Conservation (phyloP, 2,888 invertebrate genomes). For the Microctonus aethiopoides region DNA sequence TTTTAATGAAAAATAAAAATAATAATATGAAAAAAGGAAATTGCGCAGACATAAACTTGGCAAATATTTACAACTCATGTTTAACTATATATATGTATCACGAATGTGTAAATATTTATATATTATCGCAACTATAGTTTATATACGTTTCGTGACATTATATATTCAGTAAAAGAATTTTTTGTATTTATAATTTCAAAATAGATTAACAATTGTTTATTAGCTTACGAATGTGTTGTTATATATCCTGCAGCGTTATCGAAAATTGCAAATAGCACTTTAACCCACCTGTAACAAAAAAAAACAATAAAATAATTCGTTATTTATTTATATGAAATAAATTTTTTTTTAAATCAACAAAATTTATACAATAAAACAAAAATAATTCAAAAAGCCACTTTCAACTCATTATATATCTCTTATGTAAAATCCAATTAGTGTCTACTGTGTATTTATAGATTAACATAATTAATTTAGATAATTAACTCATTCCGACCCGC, state of each 20-base stretch:
- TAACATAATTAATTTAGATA: constrained; percentile 19
- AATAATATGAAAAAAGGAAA: neutral
- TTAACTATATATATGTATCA: neutral
- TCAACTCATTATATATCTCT: neutral
- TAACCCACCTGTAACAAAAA: constrained; percentile 37
- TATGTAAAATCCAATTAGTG: neutral
- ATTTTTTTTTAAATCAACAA: constrained; percentile 9
- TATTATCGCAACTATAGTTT: neutral
- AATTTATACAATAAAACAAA: neutral
- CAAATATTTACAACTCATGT: constrained; percentile 5
- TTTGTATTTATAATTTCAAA: neutral
- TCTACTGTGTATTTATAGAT: neutral
- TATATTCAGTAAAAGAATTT: neutral
- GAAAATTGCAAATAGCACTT: neutral
- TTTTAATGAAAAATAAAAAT: neutral
- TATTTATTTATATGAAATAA: neutral
- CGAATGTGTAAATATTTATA: neutral
- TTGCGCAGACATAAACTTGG: neutral
- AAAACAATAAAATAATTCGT: neutral
- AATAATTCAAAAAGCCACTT: neutral
- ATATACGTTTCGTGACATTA: neutral
- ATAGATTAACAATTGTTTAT: neutral
- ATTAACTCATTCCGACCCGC: neutral
- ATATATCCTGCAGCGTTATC: neutral
- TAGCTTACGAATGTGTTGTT: neutral